A percentile compares a stretch with the other conserved stretches of the same genome.
phyloP scores from a whole-genome alignment of 2,888 invertebrate genomes.

The Epirrhoe alternata region DNA sequence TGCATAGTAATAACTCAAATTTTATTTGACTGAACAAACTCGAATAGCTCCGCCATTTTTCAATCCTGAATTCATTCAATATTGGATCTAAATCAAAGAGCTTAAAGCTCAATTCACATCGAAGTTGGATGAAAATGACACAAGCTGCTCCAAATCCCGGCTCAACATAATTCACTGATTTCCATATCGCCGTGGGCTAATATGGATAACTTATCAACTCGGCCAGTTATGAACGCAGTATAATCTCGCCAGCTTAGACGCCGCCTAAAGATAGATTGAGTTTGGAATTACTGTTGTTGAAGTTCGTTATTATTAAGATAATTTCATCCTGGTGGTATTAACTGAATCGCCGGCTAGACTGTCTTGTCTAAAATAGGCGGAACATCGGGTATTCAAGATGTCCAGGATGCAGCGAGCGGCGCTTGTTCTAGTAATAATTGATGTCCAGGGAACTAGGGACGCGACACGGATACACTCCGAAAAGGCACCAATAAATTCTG shows the following conservation, averaged over 20 bases:
- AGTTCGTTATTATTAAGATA: slow-evolving; percentile 19
- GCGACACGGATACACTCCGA: neutral
- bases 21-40: neutral
- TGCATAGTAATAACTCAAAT: neutral
- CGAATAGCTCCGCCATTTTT: neutral
- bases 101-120: slow-evolving; percentile 15
- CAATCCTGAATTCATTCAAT: neutral
- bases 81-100: neutral
- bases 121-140: slow-evolving; percentile 11
- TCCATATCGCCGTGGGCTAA: slow-evolving; percentile 49
- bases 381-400: slow-evolving; percentile 17
- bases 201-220: slow-evolving; percentile 52
- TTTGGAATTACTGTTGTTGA: slow-evolving; percentile 31
- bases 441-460: slow-evolving; percentile 12
- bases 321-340: neutral
- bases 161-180: slow-evolving; percentile 65
- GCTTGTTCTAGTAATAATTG: slow-evolving; percentile 13
- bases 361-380: slow-evolving; percentile 12
- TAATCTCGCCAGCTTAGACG: slow-evolving; percentile 32
- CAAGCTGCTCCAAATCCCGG: slow-evolving; percentile 50
- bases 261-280: slow-evolving; percentile 27
- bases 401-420: slow-evolving; percentile 10
- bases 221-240: slow-evolving; percentile 39
- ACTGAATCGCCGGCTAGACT: neutral
- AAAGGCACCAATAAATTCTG: neutral